Base-by-base conservation (phyloP, 2,797 vertebrate species). In the Cheirogaleus major region DNA sequence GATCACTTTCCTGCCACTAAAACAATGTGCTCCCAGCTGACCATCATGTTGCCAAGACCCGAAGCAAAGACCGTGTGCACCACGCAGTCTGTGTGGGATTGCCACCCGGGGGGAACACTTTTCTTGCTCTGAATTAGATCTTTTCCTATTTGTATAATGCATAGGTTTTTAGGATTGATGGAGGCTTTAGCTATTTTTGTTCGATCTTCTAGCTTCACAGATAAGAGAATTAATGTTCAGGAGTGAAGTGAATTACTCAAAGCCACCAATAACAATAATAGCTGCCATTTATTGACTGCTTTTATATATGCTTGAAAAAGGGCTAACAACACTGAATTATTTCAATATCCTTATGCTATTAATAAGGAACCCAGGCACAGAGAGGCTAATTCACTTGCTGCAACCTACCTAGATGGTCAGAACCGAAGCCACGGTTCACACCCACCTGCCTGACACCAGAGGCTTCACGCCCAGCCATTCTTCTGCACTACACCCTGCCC, bases 381-480 rank as follows among this genome's bases (percentile, higher is more conserved):
- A 63, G 35, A 9, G 23, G 5, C 25, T 14, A 35, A 35, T 48
- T 27, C 13, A 23, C 11, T 43, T 2, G 11, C 27, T 9, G 1
- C 20, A 10, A 38, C 20, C 61, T 18, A 23, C 30, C 9, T 50
- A 7, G 23, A 6, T 0, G 13, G 14, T 41, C 14, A 7, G 30
- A 22, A 2, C 1, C 0, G 2, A 65, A 59, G 67, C 80, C 5
- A 0, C 14, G 55, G n/a, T 6, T 15, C 48, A 0, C 0, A 1
- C 12, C 14, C 32, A 23, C 4, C 1, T 25, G 52, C 30, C 48
- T 7, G 1, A 6, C 1, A 0, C 72, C 17, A 2, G 73, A 7
- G 30, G 1, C 17, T 20, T 9, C 23, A 1, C 0, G 15, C 2
- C 0, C 18, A 18, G 61, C 1, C 6, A 11, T 15, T 17, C 27